Percentiles rank a stretch among this genome's conserved stretches.
Evolutionary conservation across 2,113 vertebrate genomes (phyloP).

Genomic region (Amblyopsis rosae): DNA sequence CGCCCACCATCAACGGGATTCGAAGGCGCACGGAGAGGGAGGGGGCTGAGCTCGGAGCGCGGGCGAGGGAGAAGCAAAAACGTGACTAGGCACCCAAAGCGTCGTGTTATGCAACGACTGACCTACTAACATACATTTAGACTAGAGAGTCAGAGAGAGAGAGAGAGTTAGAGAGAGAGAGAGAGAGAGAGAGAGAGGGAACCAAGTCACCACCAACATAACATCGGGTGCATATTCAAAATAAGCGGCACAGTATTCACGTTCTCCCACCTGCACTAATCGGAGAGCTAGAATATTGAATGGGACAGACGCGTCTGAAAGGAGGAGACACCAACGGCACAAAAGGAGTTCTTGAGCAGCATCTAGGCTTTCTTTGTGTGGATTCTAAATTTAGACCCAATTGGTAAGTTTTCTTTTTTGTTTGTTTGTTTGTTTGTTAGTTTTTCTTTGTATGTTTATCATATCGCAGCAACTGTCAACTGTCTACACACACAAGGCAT

Average conservation of each 20-base stretch:
- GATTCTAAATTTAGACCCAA: conserved; percentile 10
- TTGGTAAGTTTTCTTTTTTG: conserved; percentile 29
- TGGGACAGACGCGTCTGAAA: conserved; percentile 13
- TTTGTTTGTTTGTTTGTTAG: background rate
- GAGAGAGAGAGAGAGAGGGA: conserved; percentile 54
- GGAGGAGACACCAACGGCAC: background rate
- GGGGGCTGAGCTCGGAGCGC: conserved; percentile 45
- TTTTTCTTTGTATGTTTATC: background rate
- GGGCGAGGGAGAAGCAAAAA: conserved; percentile 67
- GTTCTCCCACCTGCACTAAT: conserved; percentile 45
- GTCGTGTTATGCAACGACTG: conserved; percentile 83
- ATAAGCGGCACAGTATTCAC: conserved; percentile 58
- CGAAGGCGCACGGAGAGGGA: conserved; percentile 45
- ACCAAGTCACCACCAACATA: conserved; percentile 67
- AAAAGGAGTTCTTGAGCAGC: conserved; percentile 31
- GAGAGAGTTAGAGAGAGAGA: conserved; percentile 53
- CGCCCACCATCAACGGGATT: conserved; percentile 52
- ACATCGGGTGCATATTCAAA: conserved; percentile 65
- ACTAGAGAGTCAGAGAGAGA: conserved; percentile 64
- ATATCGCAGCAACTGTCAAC: no score
- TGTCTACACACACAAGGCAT: no score
- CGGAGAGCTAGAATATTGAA: conserved; percentile 31
- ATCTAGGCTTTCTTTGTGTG: conserved; percentile 10
- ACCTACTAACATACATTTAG: conserved; percentile 86
- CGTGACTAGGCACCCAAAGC: conserved; percentile 81